Evolutionary conservation across 2,888 invertebrate genomes (phyloP), one percentile per base, ranked within the genome.

Genomic region (Orchestes rusci): DNA sequence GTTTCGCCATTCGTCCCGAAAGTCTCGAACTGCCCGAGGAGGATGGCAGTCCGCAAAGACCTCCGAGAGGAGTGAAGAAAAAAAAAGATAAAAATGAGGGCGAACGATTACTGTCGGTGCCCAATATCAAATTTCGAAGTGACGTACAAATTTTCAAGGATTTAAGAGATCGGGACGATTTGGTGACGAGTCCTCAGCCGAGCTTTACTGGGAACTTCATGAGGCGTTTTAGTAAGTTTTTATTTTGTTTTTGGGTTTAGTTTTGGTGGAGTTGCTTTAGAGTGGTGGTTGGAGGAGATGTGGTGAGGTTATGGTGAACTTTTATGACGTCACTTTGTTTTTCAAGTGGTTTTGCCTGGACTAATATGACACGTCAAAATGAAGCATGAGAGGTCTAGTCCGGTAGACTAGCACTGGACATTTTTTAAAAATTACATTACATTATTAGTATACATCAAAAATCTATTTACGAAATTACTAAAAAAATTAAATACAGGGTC

Each of bases 171-270:
- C 71, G 70, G 61, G 73, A 71, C 54, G 69, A 70, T 56, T 56
- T 52, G 8, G 42, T 53, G 12, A 57, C 55, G 33, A 60, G 59
- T 56, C 61, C 59, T 59, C 63, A 72, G 56, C 69, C 72, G 45
- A 71, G 80, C 51, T 80, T 84, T 73, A 79, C 83, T 59, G 82
- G 83, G 65, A 81, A 75, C 74, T 73, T 87, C 59, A 83, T 84
- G 74, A 77, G 87, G 68, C 81, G 86, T 75, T 85, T 87, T 80
- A 86, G 88, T 89, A 86, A 89, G 89, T 88, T 78, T 55, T 53
- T 42, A 56, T 31, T 54, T 45, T 50, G 50, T 39, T 16, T 27
- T 18, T n/a, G 16, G n/a, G 12, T 37, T 38, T 43, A 30, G 31
- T 17, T 33, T 23, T 43, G 39, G 39, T 45, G 19, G 19, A 13